A percentile compares a stretch with the other conserved stretches of the same genome.
Conservation (phyloP, 37 sponge, comb jelly and placozoan species). For the Tethya wilhelma region DNA sequence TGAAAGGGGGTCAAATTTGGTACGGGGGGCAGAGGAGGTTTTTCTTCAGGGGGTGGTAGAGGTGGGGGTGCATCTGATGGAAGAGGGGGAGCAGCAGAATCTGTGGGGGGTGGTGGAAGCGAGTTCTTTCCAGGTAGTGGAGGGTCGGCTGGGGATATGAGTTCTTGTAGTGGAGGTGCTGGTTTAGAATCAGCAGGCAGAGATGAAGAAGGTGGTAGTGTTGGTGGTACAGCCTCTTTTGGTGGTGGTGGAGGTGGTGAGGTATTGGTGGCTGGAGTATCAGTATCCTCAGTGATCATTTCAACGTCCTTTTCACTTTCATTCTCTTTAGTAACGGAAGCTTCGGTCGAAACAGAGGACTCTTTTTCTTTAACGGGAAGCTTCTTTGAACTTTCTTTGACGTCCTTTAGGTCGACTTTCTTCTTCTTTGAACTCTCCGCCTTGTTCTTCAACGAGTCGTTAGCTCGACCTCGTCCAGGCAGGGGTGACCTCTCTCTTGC, state of each 20-base stretch:
- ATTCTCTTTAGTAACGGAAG: not conserved
- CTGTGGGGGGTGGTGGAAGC: conserved; percentile 6
- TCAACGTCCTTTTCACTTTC: too few species aligned
- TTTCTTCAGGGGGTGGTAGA: conserved; percentile 49
- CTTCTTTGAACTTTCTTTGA: not conserved
- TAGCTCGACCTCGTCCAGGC: not conserved
- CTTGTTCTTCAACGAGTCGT: not conserved
- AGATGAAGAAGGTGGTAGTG: not conserved
- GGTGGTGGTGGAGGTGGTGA: not conserved
- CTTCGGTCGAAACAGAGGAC: not conserved
- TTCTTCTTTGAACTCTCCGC: not conserved
- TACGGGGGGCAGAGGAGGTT: conserved; percentile 56
- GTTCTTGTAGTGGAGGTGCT: not conserved
- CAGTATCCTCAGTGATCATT: too few species aligned
- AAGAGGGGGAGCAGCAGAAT: conserved; percentile 50
- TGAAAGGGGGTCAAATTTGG: conserved; percentile 42
- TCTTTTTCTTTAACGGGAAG: not conserved
- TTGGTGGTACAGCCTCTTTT: not conserved
- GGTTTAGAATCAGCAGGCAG: conserved; percentile 3
- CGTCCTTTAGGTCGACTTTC: not conserved
- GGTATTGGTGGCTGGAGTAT: too few species aligned
- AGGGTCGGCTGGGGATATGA: not conserved
- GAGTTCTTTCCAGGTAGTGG: not conserved
- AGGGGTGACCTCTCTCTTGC: not conserved
- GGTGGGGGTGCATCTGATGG: conserved; percentile 58